These are phyloP conservation scores for Pseudotriccus pelzelni DNA, from an alignment of 2,797 vertebrate genomes.

Conservation along the genomic window DNA sequence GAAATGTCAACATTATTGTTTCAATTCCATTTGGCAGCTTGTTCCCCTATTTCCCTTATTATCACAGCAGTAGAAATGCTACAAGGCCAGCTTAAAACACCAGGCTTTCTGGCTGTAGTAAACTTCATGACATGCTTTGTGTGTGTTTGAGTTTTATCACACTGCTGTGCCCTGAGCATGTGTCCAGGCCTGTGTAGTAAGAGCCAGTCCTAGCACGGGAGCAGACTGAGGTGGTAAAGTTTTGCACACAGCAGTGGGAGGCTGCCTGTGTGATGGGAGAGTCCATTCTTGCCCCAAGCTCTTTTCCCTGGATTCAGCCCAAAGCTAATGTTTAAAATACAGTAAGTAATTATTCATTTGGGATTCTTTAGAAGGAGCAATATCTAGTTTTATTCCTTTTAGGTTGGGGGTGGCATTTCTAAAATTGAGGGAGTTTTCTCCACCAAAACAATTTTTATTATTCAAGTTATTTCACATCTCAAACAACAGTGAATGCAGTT, in stretches of 20 bases:
- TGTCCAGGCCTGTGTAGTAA: neutral
- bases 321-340: neutral
- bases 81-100: neutral
- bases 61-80: neutral
- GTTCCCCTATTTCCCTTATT: neutral
- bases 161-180: neutral
- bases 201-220: neutral
- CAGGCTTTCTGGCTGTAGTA: neutral
- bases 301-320: neutral
- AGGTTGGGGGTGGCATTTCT: neutral
- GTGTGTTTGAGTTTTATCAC: neutral
- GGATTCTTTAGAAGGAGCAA: neutral
- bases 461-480: neutral
- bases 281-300: neutral
- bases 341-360: neutral
- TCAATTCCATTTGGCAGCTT: neutral
- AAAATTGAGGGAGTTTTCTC: neutral
- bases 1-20: neutral
- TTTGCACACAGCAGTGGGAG: neutral
- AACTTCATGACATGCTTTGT: neutral
- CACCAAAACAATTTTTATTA: neutral
- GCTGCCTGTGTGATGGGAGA: neutral
- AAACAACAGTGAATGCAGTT: neutral
- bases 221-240: neutral
- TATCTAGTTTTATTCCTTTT: neutral